phyloP scores from a whole-genome alignment of 2,888 invertebrate genomes.

The Troglohyphantes excavatus region DNA sequence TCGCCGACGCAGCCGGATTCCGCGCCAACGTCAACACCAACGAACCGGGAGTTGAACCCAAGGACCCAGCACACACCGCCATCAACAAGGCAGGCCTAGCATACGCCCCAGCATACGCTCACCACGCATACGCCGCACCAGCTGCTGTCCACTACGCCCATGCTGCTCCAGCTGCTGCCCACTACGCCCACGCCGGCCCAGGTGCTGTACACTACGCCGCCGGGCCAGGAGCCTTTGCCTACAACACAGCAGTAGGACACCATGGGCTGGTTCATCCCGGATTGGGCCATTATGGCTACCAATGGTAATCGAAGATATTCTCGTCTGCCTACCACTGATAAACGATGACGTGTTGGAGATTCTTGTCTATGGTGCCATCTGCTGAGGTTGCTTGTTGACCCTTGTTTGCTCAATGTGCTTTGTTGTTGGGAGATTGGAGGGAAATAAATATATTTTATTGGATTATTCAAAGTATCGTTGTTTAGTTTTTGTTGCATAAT shows the following conservation, averaged over 20 bases:
- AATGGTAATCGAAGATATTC: conserved; percentile 29
- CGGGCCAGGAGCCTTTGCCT: conserved; percentile 62
- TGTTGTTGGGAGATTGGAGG: conserved; percentile 15
- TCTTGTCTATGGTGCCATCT: conserved; percentile 25
- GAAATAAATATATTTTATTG: conserved; percentile 46
- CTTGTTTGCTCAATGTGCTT: conserved; percentile 64
- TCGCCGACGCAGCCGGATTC: conserved; percentile 80
- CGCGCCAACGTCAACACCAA: conserved; percentile 80
- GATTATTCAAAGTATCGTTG: too few species aligned
- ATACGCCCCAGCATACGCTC: conserved; percentile 10
- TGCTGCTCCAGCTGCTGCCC: conserved; percentile 24
- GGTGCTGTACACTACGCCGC: conserved; percentile 27
- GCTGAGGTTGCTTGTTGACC: too few species aligned
- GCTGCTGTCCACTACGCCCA: conserved; percentile 9
- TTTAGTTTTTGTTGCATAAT: too few species aligned
- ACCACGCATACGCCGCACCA: conserved; percentile 35
- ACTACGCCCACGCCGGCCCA: too few species aligned
- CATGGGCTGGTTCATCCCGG: conserved; percentile 48
- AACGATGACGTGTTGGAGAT: conserved; percentile 10
- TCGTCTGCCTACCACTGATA: not conserved
- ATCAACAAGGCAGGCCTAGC: conserved; percentile 79
- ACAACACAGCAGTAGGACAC: conserved; percentile 70
- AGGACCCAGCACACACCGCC: conserved; percentile 79
- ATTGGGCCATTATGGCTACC: conserved; percentile 34
- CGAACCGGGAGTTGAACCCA: conserved; percentile 80